These are phyloP conservation scores for Brienomyrus longianalis DNA, from an alignment of 2,113 vertebrate genomes.

Conservation along the genomic window DNA sequence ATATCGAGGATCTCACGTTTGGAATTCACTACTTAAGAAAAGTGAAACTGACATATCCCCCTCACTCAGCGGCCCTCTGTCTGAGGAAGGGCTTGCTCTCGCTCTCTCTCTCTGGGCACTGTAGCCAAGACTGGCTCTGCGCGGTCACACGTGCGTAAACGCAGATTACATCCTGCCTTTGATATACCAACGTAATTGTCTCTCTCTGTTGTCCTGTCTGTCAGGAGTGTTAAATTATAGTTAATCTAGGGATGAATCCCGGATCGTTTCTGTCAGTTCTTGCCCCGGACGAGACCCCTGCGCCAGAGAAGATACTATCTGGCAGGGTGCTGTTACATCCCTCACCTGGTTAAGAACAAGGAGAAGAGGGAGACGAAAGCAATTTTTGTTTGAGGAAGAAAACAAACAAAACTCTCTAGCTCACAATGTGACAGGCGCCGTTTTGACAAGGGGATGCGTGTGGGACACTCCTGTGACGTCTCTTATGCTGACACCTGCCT, in stretches of 20 bases:
- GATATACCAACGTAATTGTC: conserved; percentile 59
- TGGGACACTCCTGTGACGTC: conserved; percentile 7
- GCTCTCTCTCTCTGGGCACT: not conserved
- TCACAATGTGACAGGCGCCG: not conserved
- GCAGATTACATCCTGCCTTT: conserved; percentile 47
- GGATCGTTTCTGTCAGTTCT: conserved; percentile 58
- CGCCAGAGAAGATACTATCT: conserved; percentile 46
- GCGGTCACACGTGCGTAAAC: conserved; percentile 46
- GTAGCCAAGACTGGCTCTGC: conserved; percentile 30
- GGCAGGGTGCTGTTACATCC: conserved; percentile 17
- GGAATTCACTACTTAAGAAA: conserved; percentile 20
- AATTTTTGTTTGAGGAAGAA: conserved; percentile 48
- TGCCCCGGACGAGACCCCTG: conserved; percentile 50
- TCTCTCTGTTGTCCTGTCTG: conserved; percentile 58
- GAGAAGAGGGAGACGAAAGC: conserved; percentile 52
- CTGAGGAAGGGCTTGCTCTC: not conserved
- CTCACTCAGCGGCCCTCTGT: conserved; percentile 9
- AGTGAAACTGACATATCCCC: conserved; percentile 23
- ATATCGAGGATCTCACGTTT: conserved; percentile 15
- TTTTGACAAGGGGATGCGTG: conserved; percentile 20
- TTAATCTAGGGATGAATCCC: conserved; percentile 59
- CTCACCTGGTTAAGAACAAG: conserved; percentile 22
- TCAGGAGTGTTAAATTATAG: conserved; percentile 57
- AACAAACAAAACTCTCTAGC: conserved; percentile 44
- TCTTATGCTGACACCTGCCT: conserved; percentile 13